These are phyloP conservation scores for Lycorma delicatula DNA, from an alignment of 1,140 invertebrate genomes.

Conservation along the genomic window DNA sequence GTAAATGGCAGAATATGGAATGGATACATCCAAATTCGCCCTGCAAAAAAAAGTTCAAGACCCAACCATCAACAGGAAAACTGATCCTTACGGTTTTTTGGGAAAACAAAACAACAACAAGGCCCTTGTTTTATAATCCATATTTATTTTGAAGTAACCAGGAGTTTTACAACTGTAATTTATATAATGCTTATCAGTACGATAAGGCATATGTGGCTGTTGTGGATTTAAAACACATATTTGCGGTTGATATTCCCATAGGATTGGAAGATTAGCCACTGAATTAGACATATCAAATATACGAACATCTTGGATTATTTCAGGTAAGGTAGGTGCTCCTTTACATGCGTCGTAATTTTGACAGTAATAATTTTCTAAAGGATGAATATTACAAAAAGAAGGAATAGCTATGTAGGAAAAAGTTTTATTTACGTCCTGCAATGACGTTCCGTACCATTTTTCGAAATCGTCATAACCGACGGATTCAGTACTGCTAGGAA, in stretches of 20 bases:
- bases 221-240: background rate
- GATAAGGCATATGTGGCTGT: background rate
- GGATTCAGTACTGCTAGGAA: background rate
- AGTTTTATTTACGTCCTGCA: background rate
- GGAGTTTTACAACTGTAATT: background rate
- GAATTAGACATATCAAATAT: background rate
- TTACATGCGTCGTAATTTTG: background rate
- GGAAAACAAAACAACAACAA: too few species aligned
- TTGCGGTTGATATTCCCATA: background rate
- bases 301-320: background rate
- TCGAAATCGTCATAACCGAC: background rate
- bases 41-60: too few species aligned
- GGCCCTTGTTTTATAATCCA: too few species aligned
- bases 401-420: background rate
- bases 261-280: background rate
- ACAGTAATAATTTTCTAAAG: background rate
- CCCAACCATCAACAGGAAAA: too few species aligned
- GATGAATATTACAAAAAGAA: background rate
- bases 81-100: too few species aligned
- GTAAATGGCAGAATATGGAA: too few species aligned
- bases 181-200: background rate
- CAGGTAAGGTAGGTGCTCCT: background rate
- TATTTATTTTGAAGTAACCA: background rate
- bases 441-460: background rate
- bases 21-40: too few species aligned